Conservation (phyloP, 1,140 invertebrate species). For the Caenorhabditis inopinata region DNA sequence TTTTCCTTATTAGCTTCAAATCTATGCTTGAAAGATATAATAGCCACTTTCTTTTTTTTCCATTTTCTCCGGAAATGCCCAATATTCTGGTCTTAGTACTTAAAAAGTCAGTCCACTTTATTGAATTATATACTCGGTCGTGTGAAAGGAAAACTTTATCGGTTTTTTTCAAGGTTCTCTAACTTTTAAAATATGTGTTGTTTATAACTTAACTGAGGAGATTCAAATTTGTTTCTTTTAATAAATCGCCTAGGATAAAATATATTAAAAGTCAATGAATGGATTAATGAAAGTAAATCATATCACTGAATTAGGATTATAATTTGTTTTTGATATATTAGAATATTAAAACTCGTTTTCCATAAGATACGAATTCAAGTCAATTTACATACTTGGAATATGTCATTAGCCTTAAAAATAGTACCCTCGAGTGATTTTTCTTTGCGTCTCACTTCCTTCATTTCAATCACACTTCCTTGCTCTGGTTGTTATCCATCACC, state of each 20-base stretch:
- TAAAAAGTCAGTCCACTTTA: slow-evolving; percentile 27
- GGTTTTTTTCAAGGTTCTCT: not conserved
- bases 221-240: too few species aligned
- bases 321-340: too few species aligned
- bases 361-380: too few species aligned
- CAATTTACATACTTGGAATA: too few species aligned
- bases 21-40: not conserved
- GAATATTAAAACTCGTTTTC: too few species aligned
- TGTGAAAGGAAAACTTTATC: not conserved
- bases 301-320: too few species aligned
- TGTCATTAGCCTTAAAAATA: too few species aligned
- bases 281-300: too few species aligned
- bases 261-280: too few species aligned
- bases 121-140: slow-evolving; percentile 26
- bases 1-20: slow-evolving; percentile 27
- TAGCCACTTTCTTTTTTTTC: not conserved
- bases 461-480: slow-evolving; percentile 3
- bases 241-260: too few species aligned
- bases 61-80: not conserved
- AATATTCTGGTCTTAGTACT: slow-evolving; percentile 27
- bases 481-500: slow-evolving; percentile 8
- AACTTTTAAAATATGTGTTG: not conserved
- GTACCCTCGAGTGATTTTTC: too few species aligned
- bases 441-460: not conserved
- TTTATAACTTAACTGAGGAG: not conserved